phyloP scores from a whole-genome alignment of 2,113 vertebrate genomes.

The Peromyscus maniculatus region DNA sequence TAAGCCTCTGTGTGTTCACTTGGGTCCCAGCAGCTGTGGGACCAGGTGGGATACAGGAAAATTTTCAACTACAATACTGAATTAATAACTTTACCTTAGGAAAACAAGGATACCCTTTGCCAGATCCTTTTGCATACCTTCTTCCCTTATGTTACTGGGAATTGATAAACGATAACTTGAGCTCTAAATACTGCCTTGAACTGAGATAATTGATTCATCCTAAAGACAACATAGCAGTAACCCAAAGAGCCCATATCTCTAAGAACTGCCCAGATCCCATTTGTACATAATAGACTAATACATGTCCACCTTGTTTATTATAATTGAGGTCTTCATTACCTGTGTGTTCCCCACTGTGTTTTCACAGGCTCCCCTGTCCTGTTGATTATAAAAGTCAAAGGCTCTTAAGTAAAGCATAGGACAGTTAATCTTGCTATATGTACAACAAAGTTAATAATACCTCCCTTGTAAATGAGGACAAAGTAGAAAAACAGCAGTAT shows the following conservation, averaged over 20 bases:
- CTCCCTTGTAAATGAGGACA: background rate
- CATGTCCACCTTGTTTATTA: background rate
- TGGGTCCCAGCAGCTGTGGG: too few species aligned
- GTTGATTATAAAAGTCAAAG: background rate
- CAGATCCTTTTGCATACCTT: background rate
- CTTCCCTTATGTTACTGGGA: background rate
- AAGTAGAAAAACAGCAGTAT: background rate
- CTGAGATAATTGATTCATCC: background rate
- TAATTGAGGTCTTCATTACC: background rate
- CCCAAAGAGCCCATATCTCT: background rate
- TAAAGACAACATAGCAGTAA: background rate
- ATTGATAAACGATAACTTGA: background rate
- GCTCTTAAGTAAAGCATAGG: background rate
- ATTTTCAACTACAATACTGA: background rate
- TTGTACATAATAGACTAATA: background rate
- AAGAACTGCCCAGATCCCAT: background rate
- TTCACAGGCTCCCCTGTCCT: background rate
- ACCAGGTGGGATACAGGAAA: too few species aligned
- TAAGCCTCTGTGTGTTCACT: too few species aligned
- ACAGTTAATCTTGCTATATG: background rate
- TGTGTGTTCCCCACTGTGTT: background rate
- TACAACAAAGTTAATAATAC: background rate
- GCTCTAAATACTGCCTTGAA: background rate
- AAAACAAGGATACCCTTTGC: background rate
- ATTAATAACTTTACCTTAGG: constrained; percentile 17